Evolutionary conservation across 1,140 invertebrate species (phyloP).

Genomic region (Cecropterus lyciades): DNA sequence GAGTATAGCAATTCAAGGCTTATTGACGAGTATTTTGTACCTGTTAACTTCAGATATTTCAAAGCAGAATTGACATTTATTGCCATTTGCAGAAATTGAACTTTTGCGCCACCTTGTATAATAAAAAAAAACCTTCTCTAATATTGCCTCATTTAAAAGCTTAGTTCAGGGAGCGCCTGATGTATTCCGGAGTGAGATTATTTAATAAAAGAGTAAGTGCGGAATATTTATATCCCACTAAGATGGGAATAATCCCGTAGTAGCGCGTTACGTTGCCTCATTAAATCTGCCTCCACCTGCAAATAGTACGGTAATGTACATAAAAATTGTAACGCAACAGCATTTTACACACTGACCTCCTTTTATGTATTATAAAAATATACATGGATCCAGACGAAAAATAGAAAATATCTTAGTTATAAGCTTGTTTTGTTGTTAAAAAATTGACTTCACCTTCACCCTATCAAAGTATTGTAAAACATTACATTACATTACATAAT

Average conservation of each 20-base stretch:
- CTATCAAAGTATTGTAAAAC: too few relatives aligned
- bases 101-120: too few relatives aligned
- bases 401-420: too few relatives aligned
- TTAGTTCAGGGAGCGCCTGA: conserved; percentile 33
- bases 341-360: background rate
- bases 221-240: conserved; percentile 36
- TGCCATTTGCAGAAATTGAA: too few relatives aligned
- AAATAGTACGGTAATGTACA: conserved; percentile 35
- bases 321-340: conserved; percentile 20
- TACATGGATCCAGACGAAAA: background rate
- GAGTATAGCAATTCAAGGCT: too few relatives aligned
- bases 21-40: too few relatives aligned
- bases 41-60: too few relatives aligned
- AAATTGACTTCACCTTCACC: too few relatives aligned
- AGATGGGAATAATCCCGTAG: conserved; percentile 55
- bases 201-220: conserved; percentile 17
- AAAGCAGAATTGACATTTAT: too few relatives aligned
- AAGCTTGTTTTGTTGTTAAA: too few relatives aligned
- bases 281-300: conserved; percentile 52
- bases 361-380: conserved; percentile 19
- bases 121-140: background rate
- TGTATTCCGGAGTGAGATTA: conserved; percentile 17
- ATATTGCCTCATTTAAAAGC: conserved; percentile 30
- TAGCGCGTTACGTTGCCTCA: conserved; percentile 58
- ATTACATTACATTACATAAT: too few relatives aligned